Evolutionary conservation across 2,888 invertebrate species (phyloP).

Genomic region (Ophioninae sp.): DNA sequence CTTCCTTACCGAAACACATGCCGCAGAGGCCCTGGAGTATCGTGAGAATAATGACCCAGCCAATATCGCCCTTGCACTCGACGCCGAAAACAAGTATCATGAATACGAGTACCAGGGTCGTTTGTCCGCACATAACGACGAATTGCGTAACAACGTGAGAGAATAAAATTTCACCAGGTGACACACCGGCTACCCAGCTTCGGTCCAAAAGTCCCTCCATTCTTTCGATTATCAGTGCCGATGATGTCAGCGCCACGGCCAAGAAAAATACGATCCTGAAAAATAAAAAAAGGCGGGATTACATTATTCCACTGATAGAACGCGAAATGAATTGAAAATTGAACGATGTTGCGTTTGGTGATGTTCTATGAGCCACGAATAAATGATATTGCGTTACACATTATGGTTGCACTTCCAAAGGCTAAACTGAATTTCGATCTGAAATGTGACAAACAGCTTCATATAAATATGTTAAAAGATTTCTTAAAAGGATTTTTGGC

Average conservation of each 20-base stretch:
- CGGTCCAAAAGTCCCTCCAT: constrained; percentile 96
- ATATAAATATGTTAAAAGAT: no score
- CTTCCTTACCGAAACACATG: constrained; percentile 93
- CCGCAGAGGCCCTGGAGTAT: constrained; percentile 96
- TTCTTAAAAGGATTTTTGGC: no score
- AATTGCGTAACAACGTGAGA: constrained; percentile 97
- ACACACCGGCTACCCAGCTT: constrained; percentile 96
- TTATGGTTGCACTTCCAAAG: no score
- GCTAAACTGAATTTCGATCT: no score
- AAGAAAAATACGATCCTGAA: constrained; percentile 96
- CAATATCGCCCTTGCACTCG: constrained; percentile 93
- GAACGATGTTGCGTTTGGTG: background rate
- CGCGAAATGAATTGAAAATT: background rate
- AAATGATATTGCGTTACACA: no score
- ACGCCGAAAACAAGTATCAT: constrained; percentile 96
- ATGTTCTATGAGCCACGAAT: background rate
- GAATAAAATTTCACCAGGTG: constrained; percentile 94
- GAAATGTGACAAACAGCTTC: no score
- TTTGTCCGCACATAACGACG: constrained; percentile 97
- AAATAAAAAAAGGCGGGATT: background rate
- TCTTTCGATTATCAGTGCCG: constrained; percentile 94
- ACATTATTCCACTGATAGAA: background rate
- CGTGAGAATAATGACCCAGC: constrained; percentile 92
- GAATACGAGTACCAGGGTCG: constrained; percentile 93
- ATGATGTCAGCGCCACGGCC: constrained; percentile 96